Conservation (phyloP, 2,888 invertebrate species). For the Adelphocoris suturalis region DNA sequence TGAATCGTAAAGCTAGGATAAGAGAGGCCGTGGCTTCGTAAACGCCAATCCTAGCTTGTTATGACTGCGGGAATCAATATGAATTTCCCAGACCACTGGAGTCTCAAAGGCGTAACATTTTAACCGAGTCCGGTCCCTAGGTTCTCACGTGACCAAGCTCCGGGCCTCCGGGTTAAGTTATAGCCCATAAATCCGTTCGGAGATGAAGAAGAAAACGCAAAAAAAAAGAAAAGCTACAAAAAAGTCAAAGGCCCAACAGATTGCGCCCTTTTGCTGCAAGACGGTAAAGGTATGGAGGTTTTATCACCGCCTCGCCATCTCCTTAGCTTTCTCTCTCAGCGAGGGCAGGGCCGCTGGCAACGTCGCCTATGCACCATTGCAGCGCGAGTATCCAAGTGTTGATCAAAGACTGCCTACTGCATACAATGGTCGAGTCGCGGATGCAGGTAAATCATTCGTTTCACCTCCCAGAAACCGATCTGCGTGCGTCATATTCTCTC, state of each 20-base stretch:
- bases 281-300: conserved; percentile 37
- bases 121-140: neutral
- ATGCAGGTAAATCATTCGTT: conserved; percentile 6
- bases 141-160: neutral
- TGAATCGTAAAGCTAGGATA: too few species aligned
- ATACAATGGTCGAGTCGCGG: neutral
- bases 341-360: neutral
- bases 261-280: conserved; percentile 37
- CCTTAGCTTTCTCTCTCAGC: neutral
- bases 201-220: conserved; percentile 14
- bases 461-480: neutral
- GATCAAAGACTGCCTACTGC: conserved; percentile 1
- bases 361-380: neutral
- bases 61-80: conserved; percentile 3
- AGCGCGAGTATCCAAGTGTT: neutral
- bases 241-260: conserved; percentile 38
- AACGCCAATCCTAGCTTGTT: neutral
- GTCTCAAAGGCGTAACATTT: neutral
- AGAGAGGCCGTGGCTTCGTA: too few species aligned
- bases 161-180: conserved; percentile 15
- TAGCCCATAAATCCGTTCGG: conserved; percentile 31
- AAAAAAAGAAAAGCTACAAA: neutral
- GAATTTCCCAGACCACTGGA: neutral
- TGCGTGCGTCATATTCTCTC: neutral
- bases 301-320: conserved; percentile 37